Evolutionary conservation across 1,140 invertebrate species (phyloP).

Genomic region (Oncopodura yosiiana): DNA sequence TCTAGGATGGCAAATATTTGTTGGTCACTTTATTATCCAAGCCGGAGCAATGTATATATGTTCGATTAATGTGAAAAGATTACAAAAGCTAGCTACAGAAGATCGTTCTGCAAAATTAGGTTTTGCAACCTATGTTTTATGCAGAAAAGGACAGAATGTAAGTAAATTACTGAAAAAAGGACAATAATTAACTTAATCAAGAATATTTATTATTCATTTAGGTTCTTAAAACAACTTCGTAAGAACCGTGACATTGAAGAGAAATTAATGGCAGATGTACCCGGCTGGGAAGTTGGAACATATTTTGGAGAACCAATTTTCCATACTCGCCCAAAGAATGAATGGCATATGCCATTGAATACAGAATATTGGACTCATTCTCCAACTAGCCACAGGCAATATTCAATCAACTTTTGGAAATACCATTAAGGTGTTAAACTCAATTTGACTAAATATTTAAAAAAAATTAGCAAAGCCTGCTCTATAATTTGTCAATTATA

Average conservation of each 20-base stretch:
- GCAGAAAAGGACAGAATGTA: constrained; percentile 73
- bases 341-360: constrained; percentile 51
- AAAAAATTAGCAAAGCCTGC: no score
- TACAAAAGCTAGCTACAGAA: constrained; percentile 54
- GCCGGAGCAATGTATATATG: constrained; percentile 50
- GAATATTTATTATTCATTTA: constrained; percentile 36
- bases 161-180: constrained; percentile 28
- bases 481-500: no score
- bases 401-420: no score
- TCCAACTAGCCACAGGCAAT: neutral
- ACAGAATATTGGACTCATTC: constrained; percentile 62
- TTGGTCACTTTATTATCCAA: constrained; percentile 51
- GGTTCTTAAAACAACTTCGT: constrained; percentile 63
- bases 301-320: constrained; percentile 72
- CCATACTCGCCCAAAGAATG: constrained; percentile 46
- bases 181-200: constrained; percentile 3
- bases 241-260: constrained; percentile 72
- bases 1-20: constrained; percentile 50
- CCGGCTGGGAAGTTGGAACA: constrained; percentile 80
- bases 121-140: constrained; percentile 59
- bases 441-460: no score
- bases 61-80: constrained; percentile 45
- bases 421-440: no score
- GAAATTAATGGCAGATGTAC: constrained; percentile 75
- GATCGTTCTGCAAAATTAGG: constrained; percentile 60